Conservation (phyloP, 92 coral and sea anemone species). For the Heliopora coerulea region DNA sequence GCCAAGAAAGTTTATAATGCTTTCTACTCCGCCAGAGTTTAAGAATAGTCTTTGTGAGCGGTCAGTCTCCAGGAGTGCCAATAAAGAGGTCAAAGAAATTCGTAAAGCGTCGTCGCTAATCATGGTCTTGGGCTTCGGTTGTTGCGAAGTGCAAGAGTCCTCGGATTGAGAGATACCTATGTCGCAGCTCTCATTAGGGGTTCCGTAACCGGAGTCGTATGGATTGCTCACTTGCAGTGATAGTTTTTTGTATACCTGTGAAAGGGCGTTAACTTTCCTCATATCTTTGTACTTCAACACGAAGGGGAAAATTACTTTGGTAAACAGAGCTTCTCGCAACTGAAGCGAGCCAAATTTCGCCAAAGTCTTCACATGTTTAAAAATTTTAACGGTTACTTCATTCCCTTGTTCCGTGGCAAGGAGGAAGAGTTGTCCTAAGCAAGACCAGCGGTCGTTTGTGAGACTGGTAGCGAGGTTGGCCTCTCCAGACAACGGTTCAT, state of each 20-base stretch:
- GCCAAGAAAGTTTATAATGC: conserved; percentile 21
- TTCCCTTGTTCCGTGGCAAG: conserved; percentile 58
- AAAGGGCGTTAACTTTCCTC: not conserved
- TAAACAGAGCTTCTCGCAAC: conserved; percentile 71
- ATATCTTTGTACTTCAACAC: conserved; percentile 63
- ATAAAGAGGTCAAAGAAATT: conserved; percentile 5
- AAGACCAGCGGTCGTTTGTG: conserved; percentile 56
- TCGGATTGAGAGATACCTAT: conserved; percentile 1
- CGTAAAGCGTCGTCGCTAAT: conserved; percentile 16
- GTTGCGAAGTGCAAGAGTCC: not conserved
- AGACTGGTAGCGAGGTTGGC: not conserved
- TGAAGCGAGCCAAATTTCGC: conserved; percentile 68
- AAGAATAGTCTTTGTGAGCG: conserved; percentile 10
- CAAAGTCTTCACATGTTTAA: conserved; percentile 66
- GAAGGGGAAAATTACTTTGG: conserved; percentile 71
- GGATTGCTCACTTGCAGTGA: not conserved
- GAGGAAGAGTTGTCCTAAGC: conserved; percentile 74
- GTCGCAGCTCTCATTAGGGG: conserved; percentile 1
- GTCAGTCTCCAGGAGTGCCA: conserved; percentile 9
- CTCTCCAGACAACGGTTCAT: not conserved
- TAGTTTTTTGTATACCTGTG: not conserved
- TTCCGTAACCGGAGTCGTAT: conserved; percentile 38
- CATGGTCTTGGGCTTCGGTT: not conserved
- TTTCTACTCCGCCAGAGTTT: conserved; percentile 4
- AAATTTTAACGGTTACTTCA: conserved; percentile 60